These are phyloP conservation scores for Lepidurus apus DNA, from an alignment of 1,140 invertebrate species.

Conservation along the genomic window DNA sequence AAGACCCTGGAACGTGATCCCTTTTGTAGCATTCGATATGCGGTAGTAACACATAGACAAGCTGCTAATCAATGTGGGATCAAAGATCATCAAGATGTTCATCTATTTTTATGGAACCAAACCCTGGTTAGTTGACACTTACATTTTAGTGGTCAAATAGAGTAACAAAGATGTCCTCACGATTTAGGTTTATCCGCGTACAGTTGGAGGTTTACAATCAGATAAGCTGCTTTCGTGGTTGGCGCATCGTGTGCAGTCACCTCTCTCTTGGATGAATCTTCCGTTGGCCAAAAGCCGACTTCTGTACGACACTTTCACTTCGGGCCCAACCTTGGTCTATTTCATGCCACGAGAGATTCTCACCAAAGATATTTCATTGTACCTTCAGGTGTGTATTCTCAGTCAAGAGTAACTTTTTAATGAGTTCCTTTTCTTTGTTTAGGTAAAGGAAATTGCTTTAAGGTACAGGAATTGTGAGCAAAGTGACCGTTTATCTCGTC, in stretches of 20 bases:
- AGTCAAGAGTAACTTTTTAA: neutral
- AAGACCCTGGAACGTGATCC: constrained; percentile 18
- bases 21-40: neutral
- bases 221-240: neutral
- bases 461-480: neutral
- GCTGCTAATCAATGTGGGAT: constrained; percentile 8
- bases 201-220: neutral
- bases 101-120: neutral
- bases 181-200: neutral
- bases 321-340: constrained; percentile 1
- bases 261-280: neutral
- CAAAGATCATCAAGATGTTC: neutral
- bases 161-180: neutral
- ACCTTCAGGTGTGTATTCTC: neutral
- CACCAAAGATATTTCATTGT: constrained; percentile 10
- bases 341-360: neutral
- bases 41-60: neutral
- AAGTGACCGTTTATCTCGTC: neutral
- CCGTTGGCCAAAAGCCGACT: neutral
- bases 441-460: neutral
- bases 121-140: neutral
- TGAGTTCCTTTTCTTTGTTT: neutral
- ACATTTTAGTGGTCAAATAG: neutral
- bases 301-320: constrained; percentile 2
- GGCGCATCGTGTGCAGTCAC: neutral